phyloP scores from a whole-genome alignment of 2,113 vertebrate genomes.

The Haplochromis vanheusdeni region DNA sequence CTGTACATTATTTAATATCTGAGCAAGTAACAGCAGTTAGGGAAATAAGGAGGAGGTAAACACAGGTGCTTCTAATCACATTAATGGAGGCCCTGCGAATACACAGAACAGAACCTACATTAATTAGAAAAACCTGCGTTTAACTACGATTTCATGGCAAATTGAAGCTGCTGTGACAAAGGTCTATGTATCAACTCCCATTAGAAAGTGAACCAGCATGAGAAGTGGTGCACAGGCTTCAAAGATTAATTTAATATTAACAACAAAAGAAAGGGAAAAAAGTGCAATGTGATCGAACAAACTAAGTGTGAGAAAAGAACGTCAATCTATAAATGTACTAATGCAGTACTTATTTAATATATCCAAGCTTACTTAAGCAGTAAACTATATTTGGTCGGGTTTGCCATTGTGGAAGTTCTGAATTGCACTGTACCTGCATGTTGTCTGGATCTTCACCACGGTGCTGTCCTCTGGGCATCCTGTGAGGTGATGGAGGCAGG shows the following conservation, averaged over 20 bases:
- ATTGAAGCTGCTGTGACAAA: not conserved
- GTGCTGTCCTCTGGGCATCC: conserved; percentile 72
- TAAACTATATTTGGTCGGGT: not conserved
- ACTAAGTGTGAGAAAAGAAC: not conserved
- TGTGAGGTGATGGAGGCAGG: conserved; percentile 79
- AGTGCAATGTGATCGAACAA: not conserved
- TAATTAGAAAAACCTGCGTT: not conserved
- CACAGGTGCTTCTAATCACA: not conserved
- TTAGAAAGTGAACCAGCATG: not conserved
- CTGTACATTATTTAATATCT: not conserved
- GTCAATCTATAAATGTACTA: not conserved
- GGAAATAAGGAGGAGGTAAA: not conserved
- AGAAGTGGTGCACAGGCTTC: not conserved
- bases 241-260: not conserved
- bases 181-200: not conserved
- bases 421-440: conserved; percentile 74
- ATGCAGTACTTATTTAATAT: not conserved
- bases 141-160: not conserved
- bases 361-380: not conserved
- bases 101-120: not conserved
- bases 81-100: not conserved
- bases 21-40: not conserved
- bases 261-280: not conserved
- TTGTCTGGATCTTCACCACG: conserved; percentile 77
- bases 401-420: not conserved